phyloP scores from a whole-genome alignment of 2,113 vertebrate genomes.

The Delphinapterus leucas region DNA sequence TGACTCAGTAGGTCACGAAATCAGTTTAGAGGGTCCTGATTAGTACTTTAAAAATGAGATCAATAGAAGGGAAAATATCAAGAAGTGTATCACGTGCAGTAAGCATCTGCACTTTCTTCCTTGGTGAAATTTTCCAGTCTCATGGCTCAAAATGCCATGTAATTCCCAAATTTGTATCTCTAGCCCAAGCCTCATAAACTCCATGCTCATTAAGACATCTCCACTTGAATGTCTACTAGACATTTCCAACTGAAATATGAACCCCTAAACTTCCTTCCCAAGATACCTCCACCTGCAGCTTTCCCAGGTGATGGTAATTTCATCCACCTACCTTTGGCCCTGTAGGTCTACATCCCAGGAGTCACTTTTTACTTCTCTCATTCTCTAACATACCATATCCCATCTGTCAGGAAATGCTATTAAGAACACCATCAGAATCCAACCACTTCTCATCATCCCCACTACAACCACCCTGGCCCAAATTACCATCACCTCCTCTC shows the following conservation, averaged over 20 bases:
- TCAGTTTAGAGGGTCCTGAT: constrained; percentile 22
- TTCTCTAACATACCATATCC: neutral
- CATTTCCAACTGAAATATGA: neutral
- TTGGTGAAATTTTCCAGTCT: neutral
- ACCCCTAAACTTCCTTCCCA: neutral
- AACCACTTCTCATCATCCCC: neutral
- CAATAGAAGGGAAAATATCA: neutral
- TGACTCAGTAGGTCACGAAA: constrained; percentile 41
- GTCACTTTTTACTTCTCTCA: neutral
- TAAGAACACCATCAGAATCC: neutral
- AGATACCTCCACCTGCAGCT: neutral
- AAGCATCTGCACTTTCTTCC: neutral
- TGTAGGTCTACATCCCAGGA: neutral
- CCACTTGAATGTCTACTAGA: neutral
- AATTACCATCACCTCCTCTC: neutral
- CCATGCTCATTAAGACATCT: neutral
- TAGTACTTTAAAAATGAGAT: neutral
- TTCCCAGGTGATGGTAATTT: neutral
- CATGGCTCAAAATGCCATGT: neutral
- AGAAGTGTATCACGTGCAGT: neutral
- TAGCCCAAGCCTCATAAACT: neutral
- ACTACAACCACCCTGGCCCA: neutral
- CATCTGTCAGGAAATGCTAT: neutral
- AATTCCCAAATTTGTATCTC: neutral
- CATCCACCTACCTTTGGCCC: neutral